These are phyloP conservation scores for Orycteropus afer DNA, from an alignment of 2,113 vertebrate species.

Conservation along the genomic window DNA sequence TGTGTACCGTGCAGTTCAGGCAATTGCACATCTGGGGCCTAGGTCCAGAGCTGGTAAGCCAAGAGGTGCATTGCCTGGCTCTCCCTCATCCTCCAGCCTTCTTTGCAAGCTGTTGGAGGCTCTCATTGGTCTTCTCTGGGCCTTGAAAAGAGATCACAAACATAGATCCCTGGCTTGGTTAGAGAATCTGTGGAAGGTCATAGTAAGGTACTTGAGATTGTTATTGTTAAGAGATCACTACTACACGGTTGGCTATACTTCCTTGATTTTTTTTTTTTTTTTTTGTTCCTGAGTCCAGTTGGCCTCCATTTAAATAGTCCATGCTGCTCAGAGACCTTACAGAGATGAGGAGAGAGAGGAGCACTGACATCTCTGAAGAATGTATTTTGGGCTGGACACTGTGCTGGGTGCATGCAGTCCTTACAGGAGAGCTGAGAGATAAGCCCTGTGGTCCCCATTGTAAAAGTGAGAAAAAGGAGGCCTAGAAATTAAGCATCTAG, in stretches of 20 bases:
- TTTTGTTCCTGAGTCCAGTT: background rate
- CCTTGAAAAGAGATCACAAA: background rate
- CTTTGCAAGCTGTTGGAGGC: background rate
- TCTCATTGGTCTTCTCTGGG: background rate
- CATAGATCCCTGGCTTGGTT: background rate
- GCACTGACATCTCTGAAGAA: background rate
- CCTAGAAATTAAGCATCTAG: background rate
- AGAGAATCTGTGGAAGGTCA: background rate
- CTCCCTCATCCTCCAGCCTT: background rate
- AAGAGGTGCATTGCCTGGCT: background rate
- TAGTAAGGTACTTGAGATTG: background rate
- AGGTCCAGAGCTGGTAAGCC: background rate
- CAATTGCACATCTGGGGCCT: too few species aligned
- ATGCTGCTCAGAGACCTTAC: background rate
- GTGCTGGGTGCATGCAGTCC: fast-evolving
- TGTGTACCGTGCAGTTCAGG: background rate
- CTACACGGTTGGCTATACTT: background rate
- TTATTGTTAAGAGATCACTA: background rate
- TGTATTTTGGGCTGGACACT: background rate
- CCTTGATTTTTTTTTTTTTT: background rate
- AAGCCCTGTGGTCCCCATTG: background rate
- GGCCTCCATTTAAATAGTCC: background rate
- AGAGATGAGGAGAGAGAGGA: background rate
- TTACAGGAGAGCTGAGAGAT: background rate
- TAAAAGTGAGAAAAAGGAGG: background rate